Conservation (phyloP, 2,113 vertebrate genomes). For the Anguilla rostrata region DNA sequence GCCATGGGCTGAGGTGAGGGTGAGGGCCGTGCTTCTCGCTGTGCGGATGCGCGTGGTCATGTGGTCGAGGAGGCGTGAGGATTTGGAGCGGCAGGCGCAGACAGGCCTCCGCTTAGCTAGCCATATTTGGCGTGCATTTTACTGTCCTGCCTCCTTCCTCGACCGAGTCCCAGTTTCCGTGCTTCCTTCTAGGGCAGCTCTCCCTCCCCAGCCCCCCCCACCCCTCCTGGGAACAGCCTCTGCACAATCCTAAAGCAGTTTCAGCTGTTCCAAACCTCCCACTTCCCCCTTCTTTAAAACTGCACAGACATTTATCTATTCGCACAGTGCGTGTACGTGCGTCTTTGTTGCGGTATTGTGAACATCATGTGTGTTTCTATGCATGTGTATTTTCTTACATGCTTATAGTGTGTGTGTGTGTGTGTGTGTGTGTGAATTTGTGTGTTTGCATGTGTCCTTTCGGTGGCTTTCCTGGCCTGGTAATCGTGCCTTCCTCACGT, state of each 20-base stretch:
- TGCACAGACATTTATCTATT: neutral
- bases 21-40: conserved; percentile 4
- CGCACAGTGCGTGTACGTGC: conserved; percentile 5
- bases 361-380: no score
- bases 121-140: conserved; percentile 81
- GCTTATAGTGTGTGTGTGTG: no score
- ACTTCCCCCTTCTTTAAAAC: neutral
- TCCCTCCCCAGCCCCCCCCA: conserved; percentile 45
- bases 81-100: conserved; percentile 3
- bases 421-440: neutral
- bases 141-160: conserved; percentile 65
- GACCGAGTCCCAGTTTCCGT: conserved; percentile 60
- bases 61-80: neutral
- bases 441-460: neutral
- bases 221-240: conserved; percentile 45
- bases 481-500: neutral
- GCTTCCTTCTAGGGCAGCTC: conserved; percentile 69
- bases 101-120: conserved; percentile 48
- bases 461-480: neutral
- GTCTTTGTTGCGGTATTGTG: neutral
- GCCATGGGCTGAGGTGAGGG: neutral
- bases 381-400: no score
- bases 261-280: conserved; percentile 1
- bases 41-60: conserved; percentile 29
- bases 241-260: neutral